phyloP scores from a whole-genome alignment of 2,797 vertebrate species.

The Chrosomus eos region DNA sequence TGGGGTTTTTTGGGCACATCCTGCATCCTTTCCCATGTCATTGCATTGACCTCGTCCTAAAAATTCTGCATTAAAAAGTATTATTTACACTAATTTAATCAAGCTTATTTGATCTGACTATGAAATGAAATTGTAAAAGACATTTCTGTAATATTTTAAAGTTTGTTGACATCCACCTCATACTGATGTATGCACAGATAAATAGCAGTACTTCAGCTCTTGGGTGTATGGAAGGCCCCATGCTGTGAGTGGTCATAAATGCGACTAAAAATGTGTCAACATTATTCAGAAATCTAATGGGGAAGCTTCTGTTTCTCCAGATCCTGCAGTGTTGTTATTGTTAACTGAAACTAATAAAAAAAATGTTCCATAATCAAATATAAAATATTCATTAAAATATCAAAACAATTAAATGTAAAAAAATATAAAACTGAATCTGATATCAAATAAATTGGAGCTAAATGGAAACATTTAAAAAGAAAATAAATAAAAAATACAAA shows the following conservation, averaged over 20 bases:
- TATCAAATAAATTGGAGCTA: neutral
- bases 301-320: neutral
- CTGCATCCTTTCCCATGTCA: constrained; percentile 30
- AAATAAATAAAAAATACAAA: neutral
- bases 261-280: neutral
- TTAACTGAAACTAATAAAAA: neutral
- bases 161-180: neutral
- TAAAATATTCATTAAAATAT: neutral
- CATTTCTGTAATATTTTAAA: neutral
- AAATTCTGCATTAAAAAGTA: neutral
- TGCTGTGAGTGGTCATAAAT: neutral
- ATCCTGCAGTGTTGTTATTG: neutral
- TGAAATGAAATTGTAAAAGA: neutral
- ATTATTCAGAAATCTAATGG: neutral
- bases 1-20: neutral
- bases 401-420: too few species aligned
- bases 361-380: neutral
- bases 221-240: too few species aligned
- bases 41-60: neutral
- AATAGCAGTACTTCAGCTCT: neutral
- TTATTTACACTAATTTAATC: too few species aligned
- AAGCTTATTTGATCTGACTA: neutral
- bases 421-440: neutral
- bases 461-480: neutral
- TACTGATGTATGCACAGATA: neutral